These are phyloP conservation scores for Ecdyonurus torrentis DNA, from an alignment of 2,888 invertebrate genomes.

Conservation along the genomic window DNA sequence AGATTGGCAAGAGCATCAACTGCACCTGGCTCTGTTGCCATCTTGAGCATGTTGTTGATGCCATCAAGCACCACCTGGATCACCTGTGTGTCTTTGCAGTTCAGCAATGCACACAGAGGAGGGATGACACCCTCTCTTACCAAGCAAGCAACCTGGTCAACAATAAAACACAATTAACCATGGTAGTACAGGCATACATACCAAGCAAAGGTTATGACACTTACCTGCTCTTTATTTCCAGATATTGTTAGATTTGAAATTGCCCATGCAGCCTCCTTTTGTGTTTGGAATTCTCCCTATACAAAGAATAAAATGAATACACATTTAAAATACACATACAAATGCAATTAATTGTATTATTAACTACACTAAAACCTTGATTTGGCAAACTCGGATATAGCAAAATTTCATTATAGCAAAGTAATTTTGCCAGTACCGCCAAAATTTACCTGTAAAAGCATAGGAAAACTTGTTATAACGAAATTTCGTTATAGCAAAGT, in stretches of 20 bases:
- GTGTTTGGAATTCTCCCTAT: conserved; percentile 87
- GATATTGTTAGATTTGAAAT: conserved; percentile 97
- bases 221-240: conserved; percentile 84
- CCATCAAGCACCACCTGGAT: conserved; percentile 89
- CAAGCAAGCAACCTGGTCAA: conserved; percentile 47
- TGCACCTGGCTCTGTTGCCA: conserved; percentile 57
- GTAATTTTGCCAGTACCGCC: too few relatives aligned
- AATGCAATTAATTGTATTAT: too few relatives aligned
- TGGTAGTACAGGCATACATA: conserved; percentile 99
- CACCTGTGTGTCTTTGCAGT: conserved; percentile 90
- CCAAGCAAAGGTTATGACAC: too few relatives aligned
- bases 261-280: conserved; percentile 99
- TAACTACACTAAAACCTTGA: too few relatives aligned
- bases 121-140: conserved; percentile 84
- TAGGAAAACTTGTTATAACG: too few relatives aligned
- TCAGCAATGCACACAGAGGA: conserved; percentile 88
- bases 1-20: conserved; percentile 67
- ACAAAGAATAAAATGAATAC: neutral
- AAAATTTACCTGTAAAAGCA: too few relatives aligned
- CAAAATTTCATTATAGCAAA: too few relatives aligned
- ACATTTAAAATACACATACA: too few relatives aligned
- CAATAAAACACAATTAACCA: conserved; percentile 98
- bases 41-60: conserved; percentile 93
- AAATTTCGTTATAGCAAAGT: too few relatives aligned
- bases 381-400: too few relatives aligned